Percentiles rank a stretch among this genome's conserved stretches.
phyloP scores from a whole-genome alignment of 2,888 invertebrate species.

The Tholera decimalis region DNA sequence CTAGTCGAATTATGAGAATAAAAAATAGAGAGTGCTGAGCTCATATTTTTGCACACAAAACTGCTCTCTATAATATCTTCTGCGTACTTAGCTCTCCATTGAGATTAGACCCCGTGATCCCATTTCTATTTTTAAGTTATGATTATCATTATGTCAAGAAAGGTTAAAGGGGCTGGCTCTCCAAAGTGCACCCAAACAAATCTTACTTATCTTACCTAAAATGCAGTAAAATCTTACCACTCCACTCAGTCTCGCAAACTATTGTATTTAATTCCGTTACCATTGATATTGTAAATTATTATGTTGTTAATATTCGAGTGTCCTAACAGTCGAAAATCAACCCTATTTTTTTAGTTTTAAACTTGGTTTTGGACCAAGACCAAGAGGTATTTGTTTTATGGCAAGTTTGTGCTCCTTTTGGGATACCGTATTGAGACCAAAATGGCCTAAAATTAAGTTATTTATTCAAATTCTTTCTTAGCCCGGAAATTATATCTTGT shows the following conservation, averaged over 20 bases:
- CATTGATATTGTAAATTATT: slow-evolving; percentile 63
- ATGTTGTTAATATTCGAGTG: slow-evolving; percentile 61
- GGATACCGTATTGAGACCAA: not conserved
- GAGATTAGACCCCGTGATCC: no score
- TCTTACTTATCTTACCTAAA: not conserved
- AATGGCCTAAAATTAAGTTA: not conserved
- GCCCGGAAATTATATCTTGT: slow-evolving; percentile 8
- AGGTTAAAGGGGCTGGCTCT: not conserved
- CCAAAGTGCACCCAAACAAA: not conserved
- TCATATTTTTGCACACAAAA: no score
- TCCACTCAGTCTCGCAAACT: slow-evolving; percentile 30
- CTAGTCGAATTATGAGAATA: no score
- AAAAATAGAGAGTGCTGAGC: no score
- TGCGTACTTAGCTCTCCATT: no score
- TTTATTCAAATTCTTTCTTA: not conserved
- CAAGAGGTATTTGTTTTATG: slow-evolving; percentile 42
- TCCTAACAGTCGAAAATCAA: slow-evolving; percentile 55
- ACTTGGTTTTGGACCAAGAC: slow-evolving; percentile 45
- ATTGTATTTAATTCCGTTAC: slow-evolving; percentile 58
- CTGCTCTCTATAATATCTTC: no score
- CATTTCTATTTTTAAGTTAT: no score
- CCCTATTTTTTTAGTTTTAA: slow-evolving; percentile 50
- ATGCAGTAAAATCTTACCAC: slow-evolving; percentile 29
- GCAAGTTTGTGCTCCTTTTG: slow-evolving; percentile 5
- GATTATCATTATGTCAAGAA: no score